phyloP scores from a whole-genome alignment of 1,140 invertebrate species.

The Euglossa dilemma region DNA sequence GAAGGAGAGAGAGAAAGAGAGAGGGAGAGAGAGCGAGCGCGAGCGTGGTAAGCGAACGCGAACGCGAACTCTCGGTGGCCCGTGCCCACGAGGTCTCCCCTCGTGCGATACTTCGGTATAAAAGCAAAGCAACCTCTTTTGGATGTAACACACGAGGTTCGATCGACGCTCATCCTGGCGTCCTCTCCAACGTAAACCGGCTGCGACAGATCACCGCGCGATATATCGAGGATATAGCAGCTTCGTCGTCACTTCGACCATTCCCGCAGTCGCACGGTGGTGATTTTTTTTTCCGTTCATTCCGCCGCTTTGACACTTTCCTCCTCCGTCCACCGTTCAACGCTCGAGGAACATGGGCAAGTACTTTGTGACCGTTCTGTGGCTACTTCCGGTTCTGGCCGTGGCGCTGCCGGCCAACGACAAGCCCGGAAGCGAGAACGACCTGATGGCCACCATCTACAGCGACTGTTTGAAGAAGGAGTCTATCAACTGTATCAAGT shows the following conservation, averaged over 20 bases:
- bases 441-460: constrained; percentile 89
- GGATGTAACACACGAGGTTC: constrained; percentile 80
- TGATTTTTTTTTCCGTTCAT: neutral
- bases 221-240: neutral
- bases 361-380: constrained; percentile 62
- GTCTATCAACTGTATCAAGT: constrained; percentile 90
- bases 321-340: too few relatives aligned
- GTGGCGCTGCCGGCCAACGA: constrained; percentile 86
- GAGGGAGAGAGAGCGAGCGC: constrained; percentile 47
- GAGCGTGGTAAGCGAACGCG: constrained; percentile 56
- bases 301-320: neutral
- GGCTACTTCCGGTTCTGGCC: constrained; percentile 77
- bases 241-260: neutral
- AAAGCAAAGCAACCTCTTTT: constrained; percentile 83
- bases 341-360: constrained; percentile 57
- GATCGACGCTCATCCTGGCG: constrained; percentile 64
- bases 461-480: constrained; percentile 90
- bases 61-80: constrained; percentile 71
- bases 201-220: neutral
- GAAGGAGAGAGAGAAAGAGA: constrained; percentile 29
- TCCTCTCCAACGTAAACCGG: constrained; percentile 36
- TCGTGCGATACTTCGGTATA: constrained; percentile 80
- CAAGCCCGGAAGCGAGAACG: constrained; percentile 87
- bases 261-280: neutral
- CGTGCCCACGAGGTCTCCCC: constrained; percentile 74